A percentile compares a stretch with the other conserved stretches of the same genome.
These are phyloP conservation scores for Ceratina australensis DNA, from an alignment of 1,140 invertebrate genomes.

Conservation along the genomic window DNA sequence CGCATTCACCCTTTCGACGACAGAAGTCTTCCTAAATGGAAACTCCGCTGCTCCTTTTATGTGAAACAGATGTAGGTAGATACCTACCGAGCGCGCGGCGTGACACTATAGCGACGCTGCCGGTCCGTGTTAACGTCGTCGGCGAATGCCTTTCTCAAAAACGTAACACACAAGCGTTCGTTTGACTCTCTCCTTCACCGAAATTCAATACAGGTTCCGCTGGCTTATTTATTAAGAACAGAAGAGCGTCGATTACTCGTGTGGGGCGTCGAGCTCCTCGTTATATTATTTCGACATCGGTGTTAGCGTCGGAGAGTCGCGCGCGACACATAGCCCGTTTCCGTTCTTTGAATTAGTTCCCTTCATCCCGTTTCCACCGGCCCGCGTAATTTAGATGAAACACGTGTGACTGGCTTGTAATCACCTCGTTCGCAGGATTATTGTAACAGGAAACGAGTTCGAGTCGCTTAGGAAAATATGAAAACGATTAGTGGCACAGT, in stretches of 20 bases:
- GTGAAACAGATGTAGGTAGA: constrained; percentile 65
- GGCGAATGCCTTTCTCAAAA: constrained; percentile 50
- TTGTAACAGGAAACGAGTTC: constrained; percentile 24
- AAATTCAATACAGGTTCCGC: constrained; percentile 45
- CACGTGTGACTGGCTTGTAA: constrained; percentile 50
- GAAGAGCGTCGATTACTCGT: constrained; percentile 55
- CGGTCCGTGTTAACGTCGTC: constrained; percentile 56
- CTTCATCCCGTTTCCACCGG: neutral
- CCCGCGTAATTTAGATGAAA: constrained; percentile 59
- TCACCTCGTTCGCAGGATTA: constrained; percentile 12
- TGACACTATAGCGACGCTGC: constrained; percentile 48
- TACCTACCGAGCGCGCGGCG: constrained; percentile 20
- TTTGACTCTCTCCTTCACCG: constrained; percentile 22
- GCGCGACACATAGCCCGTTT: constrained; percentile 39
- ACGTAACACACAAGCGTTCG: constrained; percentile 47
- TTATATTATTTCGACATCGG: constrained; percentile 61
- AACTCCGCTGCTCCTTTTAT: constrained; percentile 59
- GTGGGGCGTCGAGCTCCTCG: constrained; percentile 56
- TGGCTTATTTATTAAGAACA: constrained; percentile 68
- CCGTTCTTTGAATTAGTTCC: constrained; percentile 31
- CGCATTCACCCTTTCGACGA: constrained; percentile 54
- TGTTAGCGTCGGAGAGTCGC: constrained; percentile 4
- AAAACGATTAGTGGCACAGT: constrained; percentile 15
- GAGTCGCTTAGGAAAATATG: constrained; percentile 25
- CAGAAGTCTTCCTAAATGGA: constrained; percentile 51